Evolutionary conservation across 2,888 invertebrate species (phyloP).

Genomic region (Nomada flava): DNA sequence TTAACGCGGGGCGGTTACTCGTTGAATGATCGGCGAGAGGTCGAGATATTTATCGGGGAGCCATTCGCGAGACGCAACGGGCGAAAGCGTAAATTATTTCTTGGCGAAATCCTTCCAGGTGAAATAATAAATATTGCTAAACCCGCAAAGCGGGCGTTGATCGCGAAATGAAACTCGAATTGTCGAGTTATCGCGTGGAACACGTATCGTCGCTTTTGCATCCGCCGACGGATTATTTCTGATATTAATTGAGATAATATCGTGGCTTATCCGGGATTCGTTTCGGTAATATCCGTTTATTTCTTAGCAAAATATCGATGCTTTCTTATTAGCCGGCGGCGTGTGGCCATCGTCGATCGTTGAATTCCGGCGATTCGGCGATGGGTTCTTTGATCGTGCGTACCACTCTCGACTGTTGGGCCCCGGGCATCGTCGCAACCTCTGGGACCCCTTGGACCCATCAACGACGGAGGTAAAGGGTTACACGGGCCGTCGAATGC

Average conservation of each 20-base stretch:
- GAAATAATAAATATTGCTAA: too few relatives aligned
- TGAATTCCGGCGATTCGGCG: conserved; percentile 71
- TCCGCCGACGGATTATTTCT: conserved; percentile 8
- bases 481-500: conserved; percentile 45
- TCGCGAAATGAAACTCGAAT: too few relatives aligned
- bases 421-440: conserved; percentile 68
- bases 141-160: too few relatives aligned
- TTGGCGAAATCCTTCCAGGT: too few relatives aligned
- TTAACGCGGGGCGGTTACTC: conserved; percentile 3
- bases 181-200: too few relatives aligned
- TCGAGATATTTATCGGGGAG: neutral
- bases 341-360: conserved; percentile 64
- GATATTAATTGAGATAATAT: conserved; percentile 51
- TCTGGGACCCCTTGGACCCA: conserved; percentile 64
- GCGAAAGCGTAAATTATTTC: too few relatives aligned
- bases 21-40: conserved; percentile 13
- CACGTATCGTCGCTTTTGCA: too few relatives aligned
- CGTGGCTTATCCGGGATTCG: conserved; percentile 19
- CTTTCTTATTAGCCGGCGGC: conserved; percentile 59
- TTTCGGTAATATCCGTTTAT: conserved; percentile 52
- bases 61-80: neutral
- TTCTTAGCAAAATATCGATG: conserved; percentile 65
- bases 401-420: conserved; percentile 53
- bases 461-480: conserved; percentile 47
- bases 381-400: conserved; percentile 73